These are phyloP conservation scores for Rhaphigaster nebulosa DNA, from an alignment of 2,888 invertebrate species.

Conservation along the genomic window DNA sequence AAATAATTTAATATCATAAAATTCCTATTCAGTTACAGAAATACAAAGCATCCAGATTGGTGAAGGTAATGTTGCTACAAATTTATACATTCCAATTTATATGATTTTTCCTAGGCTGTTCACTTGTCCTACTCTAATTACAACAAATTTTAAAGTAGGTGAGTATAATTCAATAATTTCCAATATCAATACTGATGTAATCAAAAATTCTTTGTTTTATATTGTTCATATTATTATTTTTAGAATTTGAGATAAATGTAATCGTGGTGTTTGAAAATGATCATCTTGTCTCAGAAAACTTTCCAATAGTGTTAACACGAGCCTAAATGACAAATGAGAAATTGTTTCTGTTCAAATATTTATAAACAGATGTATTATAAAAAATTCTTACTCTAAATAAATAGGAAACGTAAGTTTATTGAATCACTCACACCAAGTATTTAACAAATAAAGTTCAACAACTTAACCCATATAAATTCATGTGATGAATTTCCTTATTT, in stretches of 20 bases:
- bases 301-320: slow-evolving; percentile 80
- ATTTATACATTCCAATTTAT: slow-evolving; percentile 88
- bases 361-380: slow-evolving; percentile 8
- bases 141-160: slow-evolving; percentile 96
- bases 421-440: slow-evolving; percentile 26
- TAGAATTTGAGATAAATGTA: slow-evolving; percentile 96
- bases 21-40: slow-evolving; percentile 83
- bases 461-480: slow-evolving; percentile 9
- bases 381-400: slow-evolving; percentile 43
- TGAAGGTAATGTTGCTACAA: slow-evolving; percentile 88
- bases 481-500: neutral
- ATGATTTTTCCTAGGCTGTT: slow-evolving; percentile 97
- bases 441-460: slow-evolving; percentile 41
- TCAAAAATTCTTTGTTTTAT: neutral
- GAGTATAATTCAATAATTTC: slow-evolving; percentile 67
- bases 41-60: slow-evolving; percentile 98
- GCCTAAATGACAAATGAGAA: slow-evolving; percentile 18
- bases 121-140: slow-evolving; percentile 92
- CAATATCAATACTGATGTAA: neutral
- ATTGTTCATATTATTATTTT: slow-evolving; percentile 62
- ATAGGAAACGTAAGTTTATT: slow-evolving; percentile 47
- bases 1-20: neutral
- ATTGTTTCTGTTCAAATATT: neutral
- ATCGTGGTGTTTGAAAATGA: slow-evolving; percentile 94
- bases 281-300: slow-evolving; percentile 94